These are phyloP conservation scores for Somateria mollissima DNA, from an alignment of 2,797 vertebrate species.

Conservation along the genomic window DNA sequence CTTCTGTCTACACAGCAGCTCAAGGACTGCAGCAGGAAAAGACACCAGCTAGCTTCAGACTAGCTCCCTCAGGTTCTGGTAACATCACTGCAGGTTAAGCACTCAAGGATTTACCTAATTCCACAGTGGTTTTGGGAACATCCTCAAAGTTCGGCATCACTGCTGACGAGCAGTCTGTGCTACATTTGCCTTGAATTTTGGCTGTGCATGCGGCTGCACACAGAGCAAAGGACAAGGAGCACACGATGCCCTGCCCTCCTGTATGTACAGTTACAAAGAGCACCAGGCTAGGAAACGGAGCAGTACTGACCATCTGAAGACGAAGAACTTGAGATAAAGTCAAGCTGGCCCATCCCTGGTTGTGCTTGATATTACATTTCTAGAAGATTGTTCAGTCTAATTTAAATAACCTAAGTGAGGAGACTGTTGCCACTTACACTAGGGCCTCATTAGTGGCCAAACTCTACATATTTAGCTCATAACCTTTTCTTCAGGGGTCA, in stretches of 20 bases:
- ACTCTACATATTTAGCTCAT: not conserved
- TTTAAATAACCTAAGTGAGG: not conserved
- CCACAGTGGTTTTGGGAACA: not conserved
- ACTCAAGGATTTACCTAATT: not conserved
- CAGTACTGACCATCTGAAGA: not conserved
- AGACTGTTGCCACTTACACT: not conserved
- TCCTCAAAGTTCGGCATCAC: not conserved
- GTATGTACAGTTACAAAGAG: not conserved
- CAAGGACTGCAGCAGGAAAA: not conserved
- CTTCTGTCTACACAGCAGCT: not conserved
- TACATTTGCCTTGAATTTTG: not conserved
- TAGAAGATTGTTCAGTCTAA: not conserved
- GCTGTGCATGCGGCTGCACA: accelerated
- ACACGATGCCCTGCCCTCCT: not conserved
- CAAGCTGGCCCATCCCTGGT: not conserved
- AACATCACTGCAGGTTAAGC: not conserved
- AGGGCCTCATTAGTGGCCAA: slow-evolving; percentile 21
- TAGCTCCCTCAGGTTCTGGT: not conserved
- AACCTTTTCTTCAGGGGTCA: not conserved
- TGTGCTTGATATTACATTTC: not conserved
- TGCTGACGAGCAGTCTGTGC: not conserved
- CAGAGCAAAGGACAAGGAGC: not conserved
- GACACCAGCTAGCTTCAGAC: not conserved
- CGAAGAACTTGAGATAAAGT: not conserved
- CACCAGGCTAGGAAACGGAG: not conserved